phyloP scores from a whole-genome alignment of 2,888 invertebrate species.

The Melanotus villosus region DNA sequence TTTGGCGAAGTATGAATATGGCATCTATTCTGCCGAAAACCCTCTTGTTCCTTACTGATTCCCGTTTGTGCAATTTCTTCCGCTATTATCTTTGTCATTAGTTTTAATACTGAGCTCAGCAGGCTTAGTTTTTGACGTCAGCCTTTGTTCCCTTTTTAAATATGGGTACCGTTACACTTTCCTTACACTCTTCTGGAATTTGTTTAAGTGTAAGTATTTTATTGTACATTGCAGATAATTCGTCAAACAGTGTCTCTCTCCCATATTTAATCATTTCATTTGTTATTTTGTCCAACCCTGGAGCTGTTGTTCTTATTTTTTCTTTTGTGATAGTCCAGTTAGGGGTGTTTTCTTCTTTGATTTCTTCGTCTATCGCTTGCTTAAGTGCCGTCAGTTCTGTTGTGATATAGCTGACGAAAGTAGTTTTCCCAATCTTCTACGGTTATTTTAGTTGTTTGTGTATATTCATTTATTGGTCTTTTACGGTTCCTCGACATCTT shows the following conservation, averaged over 20 bases:
- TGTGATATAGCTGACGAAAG: conserved; percentile 4
- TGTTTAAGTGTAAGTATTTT: neutral
- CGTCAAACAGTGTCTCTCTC: neutral
- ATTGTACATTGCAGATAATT: neutral
- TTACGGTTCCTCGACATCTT: conserved; percentile 1
- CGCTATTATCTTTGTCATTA: no score
- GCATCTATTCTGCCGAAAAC: no score
- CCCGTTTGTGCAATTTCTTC: no score
- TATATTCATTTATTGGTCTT: conserved; percentile 4
- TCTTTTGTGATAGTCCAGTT: neutral
- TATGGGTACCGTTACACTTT: conserved; percentile 7
- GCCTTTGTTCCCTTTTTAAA: neutral
- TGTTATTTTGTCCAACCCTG: no score
- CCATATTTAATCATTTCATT: conserved; percentile 1
- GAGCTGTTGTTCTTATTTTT: neutral
- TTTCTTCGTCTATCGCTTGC: neutral
- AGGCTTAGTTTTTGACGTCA: neutral
- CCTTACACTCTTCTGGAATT: neutral
- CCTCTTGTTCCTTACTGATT: no score
- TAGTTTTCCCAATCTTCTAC: neutral
- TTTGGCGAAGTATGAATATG: no score
- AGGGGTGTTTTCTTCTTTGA: conserved; percentile 1
- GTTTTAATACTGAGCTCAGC: no score
- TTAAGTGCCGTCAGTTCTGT: neutral
- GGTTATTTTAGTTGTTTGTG: neutral